phyloP scores from a whole-genome alignment of 2,797 vertebrate species.

The Cyprinodon diabolis region DNA sequence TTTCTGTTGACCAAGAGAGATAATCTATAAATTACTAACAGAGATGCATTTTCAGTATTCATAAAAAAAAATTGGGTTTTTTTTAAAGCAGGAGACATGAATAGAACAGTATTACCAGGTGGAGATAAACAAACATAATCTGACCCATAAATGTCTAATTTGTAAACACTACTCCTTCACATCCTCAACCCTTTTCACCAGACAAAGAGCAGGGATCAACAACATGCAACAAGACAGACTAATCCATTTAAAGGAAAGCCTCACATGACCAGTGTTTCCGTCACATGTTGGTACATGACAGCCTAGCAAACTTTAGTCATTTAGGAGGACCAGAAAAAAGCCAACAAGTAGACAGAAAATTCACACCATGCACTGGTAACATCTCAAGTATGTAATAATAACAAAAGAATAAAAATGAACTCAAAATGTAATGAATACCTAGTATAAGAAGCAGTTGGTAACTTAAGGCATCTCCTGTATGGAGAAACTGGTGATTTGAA shows the following conservation, averaged over 20 bases:
- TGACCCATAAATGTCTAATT: background rate
- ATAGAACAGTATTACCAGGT: slow-evolving; percentile 2
- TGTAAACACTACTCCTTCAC: background rate
- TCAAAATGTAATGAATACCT: no score
- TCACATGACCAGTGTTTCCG: slow-evolving; percentile 5
- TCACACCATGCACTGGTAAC: no score
- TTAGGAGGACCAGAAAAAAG: background rate
- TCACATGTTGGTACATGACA: slow-evolving; percentile 3
- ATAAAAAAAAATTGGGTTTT: background rate
- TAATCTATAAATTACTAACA: background rate
- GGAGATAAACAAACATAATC: background rate
- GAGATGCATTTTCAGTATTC: background rate
- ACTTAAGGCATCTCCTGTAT: background rate
- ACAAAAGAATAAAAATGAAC: no score
- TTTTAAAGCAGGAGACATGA: background rate
- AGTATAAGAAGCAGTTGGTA: background rate
- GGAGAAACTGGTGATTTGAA: background rate
- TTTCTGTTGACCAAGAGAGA: background rate
- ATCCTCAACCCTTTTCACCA: background rate
- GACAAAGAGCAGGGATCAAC: slow-evolving; percentile 2
- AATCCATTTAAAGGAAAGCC: background rate
- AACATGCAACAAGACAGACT: background rate
- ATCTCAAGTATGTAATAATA: no score
- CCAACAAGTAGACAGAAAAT: background rate
- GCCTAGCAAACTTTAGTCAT: background rate